Conservation (phyloP, 2,888 invertebrate genomes). For the Mesochorus sp. region DNA sequence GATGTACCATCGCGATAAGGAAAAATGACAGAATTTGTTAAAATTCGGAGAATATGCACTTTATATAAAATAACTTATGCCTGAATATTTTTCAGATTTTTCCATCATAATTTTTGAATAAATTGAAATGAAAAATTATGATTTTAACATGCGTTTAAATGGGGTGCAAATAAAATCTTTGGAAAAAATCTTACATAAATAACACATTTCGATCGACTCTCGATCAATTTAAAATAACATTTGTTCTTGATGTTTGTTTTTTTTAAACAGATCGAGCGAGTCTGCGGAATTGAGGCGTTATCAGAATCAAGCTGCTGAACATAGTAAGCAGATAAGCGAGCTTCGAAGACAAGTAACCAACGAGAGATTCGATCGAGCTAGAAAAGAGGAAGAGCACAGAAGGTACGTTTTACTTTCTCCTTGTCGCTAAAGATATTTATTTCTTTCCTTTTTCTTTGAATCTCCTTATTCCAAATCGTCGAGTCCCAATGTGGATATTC, state of each 20-base stretch:
- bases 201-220: background rate
- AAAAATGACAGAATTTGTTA: too few species aligned
- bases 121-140: background rate
- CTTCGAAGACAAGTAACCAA: conserved; percentile 84
- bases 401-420: conserved; percentile 67
- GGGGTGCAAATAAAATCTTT: too few species aligned
- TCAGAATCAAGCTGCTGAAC: conserved; percentile 84
- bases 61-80: too few species aligned
- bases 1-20: too few species aligned
- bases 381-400: conserved; percentile 80
- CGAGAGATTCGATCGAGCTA: conserved; percentile 83
- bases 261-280: conserved; percentile 75
- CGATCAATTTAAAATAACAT: background rate
- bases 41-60: too few species aligned
- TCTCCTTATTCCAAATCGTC: too few species aligned
- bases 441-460: too few species aligned
- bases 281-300: conserved; percentile 83
- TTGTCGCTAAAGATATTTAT: too few species aligned
- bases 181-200: too few species aligned
- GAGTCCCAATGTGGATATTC: too few species aligned
- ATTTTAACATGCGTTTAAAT: too few species aligned
- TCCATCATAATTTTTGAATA: background rate
- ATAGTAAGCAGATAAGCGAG: conserved; percentile 83
- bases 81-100: too few species aligned
- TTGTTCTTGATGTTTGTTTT: conserved; percentile 10